A percentile compares a stretch with the other conserved stretches of the same genome.
Conservation (phyloP, 2,797 vertebrate genomes). For the Perodicticus potto region DNA sequence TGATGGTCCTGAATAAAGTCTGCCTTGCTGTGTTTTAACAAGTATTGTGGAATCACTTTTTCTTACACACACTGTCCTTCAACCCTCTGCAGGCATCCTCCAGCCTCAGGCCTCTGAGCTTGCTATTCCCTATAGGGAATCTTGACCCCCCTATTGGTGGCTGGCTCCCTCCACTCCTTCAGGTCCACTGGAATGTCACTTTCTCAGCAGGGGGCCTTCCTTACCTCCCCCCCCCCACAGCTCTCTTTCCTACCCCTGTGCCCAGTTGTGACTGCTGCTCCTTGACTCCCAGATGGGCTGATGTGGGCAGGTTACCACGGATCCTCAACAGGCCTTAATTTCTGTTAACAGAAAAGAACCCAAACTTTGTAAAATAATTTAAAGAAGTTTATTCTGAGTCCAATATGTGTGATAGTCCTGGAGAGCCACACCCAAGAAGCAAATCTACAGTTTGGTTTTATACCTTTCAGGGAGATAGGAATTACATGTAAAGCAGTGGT, state of each 20-base stretch:
- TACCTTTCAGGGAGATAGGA: no score
- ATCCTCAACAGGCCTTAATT: neutral
- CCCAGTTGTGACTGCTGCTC: neutral
- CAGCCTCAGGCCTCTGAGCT: neutral
- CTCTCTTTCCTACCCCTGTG: neutral
- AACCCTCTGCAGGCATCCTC: neutral
- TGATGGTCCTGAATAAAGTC: neutral
- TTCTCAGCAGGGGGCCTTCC: neutral
- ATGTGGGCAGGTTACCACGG: neutral
- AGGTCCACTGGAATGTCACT: neutral
- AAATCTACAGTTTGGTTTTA: no score
- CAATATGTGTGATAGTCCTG: no score
- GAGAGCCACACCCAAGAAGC: no score
- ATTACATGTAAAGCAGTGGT: no score
- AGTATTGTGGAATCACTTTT: neutral
- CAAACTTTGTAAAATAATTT: no score
- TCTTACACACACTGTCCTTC: neutral
- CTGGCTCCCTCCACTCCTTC: neutral
- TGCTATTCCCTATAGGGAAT: neutral
- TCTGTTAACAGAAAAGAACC: neutral
- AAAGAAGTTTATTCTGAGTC: no score
- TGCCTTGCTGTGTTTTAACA: neutral
- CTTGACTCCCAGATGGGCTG: neutral
- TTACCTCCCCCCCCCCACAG: neutral
- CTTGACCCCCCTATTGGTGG: neutral